Base-by-base conservation (phyloP, 2,888 invertebrate species). In the Papilio elwesi region DNA sequence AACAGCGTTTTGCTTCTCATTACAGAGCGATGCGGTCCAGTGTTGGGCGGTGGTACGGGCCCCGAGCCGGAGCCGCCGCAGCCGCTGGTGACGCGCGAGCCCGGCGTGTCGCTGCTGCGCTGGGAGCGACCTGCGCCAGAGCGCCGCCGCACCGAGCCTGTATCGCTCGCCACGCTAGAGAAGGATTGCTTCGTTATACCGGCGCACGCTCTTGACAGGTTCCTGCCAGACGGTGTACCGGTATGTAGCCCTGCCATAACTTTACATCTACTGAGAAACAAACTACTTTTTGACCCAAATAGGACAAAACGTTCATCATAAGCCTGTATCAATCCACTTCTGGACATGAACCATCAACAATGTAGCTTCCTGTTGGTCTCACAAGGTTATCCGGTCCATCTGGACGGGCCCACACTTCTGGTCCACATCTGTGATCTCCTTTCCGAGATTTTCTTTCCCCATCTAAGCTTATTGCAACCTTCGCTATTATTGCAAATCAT, bases 171-270 rank as follows among this genome's bases (percentile, higher is more conserved):
- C 66, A 97, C 97, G 66, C 94, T 98, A 82, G 97, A 98, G 90
- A 95, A 97, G 83, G 98, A 98, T 94, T 98, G 98, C 91, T 98
- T 98, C 92, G 98, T 98, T 87, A 98, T 98, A 88, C 98, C 98
- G 9, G 97, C 98, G 67, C 97, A 98, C 81, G 97, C 97, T 86
- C 94, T 98, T 81, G 97, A 97, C 87, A 95, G 98, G 80, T 98
- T 98, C 92, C 94, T 98, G 82, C 98, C 98, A 76, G 97, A 97
- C 78, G 98, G 98, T 82, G 97, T 98, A 76, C 97, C 97, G 90
- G 97, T 98, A 80, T 82, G 88, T 84, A 67, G 9, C 16, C 13
- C 5, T 63, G 13, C 15, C 6, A 7, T 16, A 43, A 49, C 38
- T 51, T 51, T 15, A 43, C 43, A 43, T 43, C 43, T 43, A 9